phyloP scores from a whole-genome alignment of 2,113 vertebrate species.

The Cynoglossus semilaevis region DNA sequence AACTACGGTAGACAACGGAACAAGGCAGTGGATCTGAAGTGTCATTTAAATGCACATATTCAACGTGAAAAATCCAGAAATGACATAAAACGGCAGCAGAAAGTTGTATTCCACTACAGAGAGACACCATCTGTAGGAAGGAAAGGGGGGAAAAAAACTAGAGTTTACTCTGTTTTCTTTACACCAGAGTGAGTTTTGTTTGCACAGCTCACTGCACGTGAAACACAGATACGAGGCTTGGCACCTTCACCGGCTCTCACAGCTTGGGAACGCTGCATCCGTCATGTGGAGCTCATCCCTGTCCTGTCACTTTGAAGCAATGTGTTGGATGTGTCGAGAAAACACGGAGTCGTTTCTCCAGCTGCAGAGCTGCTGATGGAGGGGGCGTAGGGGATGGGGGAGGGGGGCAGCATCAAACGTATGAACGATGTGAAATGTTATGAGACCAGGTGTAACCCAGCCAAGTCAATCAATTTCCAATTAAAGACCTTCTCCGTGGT shows the following conservation, averaged over 20 bases:
- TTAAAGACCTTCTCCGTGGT: slow-evolving; percentile 46
- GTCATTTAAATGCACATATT: too few species aligned
- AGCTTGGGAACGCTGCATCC: slow-evolving; percentile 65
- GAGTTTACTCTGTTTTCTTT: neutral
- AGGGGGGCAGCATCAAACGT: slow-evolving; percentile 4
- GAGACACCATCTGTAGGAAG: too few species aligned
- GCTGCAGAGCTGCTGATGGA: slow-evolving; percentile 30
- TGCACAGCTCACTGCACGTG: slow-evolving; percentile 19
- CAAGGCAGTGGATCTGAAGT: too few species aligned
- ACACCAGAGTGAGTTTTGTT: slow-evolving; percentile 14
- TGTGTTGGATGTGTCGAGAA: slow-evolving; percentile 55
- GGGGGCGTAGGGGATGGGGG: too few species aligned
- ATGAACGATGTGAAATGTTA: slow-evolving; percentile 51
- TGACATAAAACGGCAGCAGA: too few species aligned
- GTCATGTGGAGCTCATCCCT: slow-evolving; percentile 69
- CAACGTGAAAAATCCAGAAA: too few species aligned
- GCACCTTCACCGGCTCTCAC: slow-evolving; percentile 31
- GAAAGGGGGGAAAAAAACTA: slow-evolving; percentile 1
- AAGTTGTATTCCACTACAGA: too few species aligned
- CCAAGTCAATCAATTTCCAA: slow-evolving; percentile 71
- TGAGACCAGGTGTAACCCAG: slow-evolving; percentile 56
- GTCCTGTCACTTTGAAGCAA: slow-evolving; percentile 70
- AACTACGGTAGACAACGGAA: too few species aligned
- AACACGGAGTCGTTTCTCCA: slow-evolving; percentile 47
- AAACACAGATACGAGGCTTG: slow-evolving; percentile 28